phyloP scores from a whole-genome alignment of 1,140 invertebrate genomes.

The Lepidurus apus region DNA sequence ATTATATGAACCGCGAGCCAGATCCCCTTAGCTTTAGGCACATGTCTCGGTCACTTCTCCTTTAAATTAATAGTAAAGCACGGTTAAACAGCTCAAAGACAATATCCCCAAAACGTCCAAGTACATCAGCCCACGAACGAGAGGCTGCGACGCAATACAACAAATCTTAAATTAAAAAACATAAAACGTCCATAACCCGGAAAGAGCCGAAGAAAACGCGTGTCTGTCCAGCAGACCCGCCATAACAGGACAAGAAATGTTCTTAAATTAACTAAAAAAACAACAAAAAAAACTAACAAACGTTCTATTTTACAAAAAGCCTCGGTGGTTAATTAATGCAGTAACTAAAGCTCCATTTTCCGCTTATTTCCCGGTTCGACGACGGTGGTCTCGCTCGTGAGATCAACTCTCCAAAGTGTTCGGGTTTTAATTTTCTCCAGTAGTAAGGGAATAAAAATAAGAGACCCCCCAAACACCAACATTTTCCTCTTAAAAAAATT shows the following conservation, averaged over 20 bases:
- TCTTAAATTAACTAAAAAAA: background rate
- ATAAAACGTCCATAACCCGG: background rate
- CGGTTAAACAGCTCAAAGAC: background rate
- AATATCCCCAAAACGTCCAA: background rate
- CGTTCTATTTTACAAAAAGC: background rate
- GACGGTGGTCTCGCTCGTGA: too few species aligned
- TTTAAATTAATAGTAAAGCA: background rate
- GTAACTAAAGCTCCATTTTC: too few species aligned
- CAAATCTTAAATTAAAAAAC: background rate
- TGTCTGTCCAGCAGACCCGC: background rate
- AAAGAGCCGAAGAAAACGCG: background rate
- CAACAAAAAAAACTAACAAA: background rate
- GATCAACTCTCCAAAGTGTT: too few species aligned
- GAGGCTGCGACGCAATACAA: too few species aligned
- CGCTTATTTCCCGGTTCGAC: too few species aligned
- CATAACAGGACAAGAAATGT: background rate
- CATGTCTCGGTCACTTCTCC: background rate
- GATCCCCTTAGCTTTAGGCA: background rate
- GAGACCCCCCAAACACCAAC: too few species aligned
- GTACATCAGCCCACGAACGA: too few species aligned
- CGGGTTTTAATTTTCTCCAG: too few species aligned
- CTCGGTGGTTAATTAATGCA: background rate
- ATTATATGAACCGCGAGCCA: background rate
- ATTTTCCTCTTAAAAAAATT: too few species aligned
- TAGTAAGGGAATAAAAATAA: too few species aligned